These are phyloP conservation scores for Argyrosomus regius DNA, from an alignment of 2,797 vertebrate genomes.

Conservation along the genomic window DNA sequence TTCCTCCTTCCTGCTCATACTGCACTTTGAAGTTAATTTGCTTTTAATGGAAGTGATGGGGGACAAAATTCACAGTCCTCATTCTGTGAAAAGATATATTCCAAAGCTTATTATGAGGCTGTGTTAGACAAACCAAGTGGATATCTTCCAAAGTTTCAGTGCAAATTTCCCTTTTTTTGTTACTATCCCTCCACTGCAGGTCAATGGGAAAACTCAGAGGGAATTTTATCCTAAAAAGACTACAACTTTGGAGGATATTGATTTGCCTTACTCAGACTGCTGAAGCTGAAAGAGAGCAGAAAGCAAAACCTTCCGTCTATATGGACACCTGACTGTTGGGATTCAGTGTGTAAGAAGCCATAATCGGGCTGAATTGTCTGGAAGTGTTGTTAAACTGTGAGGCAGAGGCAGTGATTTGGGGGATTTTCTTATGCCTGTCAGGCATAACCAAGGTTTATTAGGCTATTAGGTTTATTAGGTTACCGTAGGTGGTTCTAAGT, in stretches of 20 bases:
- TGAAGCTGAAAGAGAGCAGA: not conserved
- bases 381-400: not conserved
- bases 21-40: not conserved
- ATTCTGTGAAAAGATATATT: not conserved
- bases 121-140: not conserved
- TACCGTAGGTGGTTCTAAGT: not conserved
- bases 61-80: not conserved
- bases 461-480: not conserved
- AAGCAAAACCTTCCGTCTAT: not conserved
- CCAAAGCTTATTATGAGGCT: not conserved
- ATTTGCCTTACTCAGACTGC: not conserved
- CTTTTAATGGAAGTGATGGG: not conserved
- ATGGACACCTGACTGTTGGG: not conserved
- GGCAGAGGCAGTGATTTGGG: not conserved
- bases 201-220: not conserved
- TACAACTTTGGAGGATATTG: not conserved
- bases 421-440: not conserved
- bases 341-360: not conserved
- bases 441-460: not conserved
- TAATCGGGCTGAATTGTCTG: not conserved
- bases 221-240: not conserved
- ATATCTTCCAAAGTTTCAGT: not conserved
- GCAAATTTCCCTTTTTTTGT: not conserved
- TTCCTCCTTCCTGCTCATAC: not conserved
- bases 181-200: not conserved